Base-by-base conservation (phyloP, 2,888 invertebrate genomes). In the Gasteruption jaculator region DNA sequence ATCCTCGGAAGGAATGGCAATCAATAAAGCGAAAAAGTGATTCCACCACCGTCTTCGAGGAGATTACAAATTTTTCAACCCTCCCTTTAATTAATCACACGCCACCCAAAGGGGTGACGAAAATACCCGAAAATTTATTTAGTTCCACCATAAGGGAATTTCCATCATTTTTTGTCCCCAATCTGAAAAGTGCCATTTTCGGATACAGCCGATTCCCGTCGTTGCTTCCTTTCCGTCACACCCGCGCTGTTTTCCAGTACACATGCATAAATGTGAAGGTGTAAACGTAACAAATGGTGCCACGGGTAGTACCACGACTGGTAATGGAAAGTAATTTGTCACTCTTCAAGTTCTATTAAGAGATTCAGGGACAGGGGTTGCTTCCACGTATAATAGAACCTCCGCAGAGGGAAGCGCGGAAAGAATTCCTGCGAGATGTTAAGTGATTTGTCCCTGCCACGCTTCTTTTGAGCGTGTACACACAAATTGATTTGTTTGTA, bases 401-500 rank as follows among this genome's bases (percentile, higher is more conserved):
- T n/a, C n/a, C n/a, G n/a, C n/a, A n/a, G n/a, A n/a, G n/a, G 42
- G 38, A 44, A 36, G 14, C 37, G 22, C 27, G 37, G 29, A 40
- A 36, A 15, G 46, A n/a, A n/a, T n/a, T n/a, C n/a, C 41, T 43
- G 36, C 42, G 48, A 43, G 38, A 50, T 49, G 57, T 57, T 60
- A 60, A 64, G 65, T 60, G 63, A 68, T 68, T 64, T 63, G 63
- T 66, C 61, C 58, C 55, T 58, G 65, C 59, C 60, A 61, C 40
- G 52, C 29, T 38, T 43, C 31, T n/a, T n/a, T n/a, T n/a, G n/a
- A n/a, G n/a, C n/a, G n/a, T n/a, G 29, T 3, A 26, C 16, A 25
- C 7, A 14, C 5, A 16, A 5, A 32, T 5, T 4, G 5, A 21
- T 25, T 22, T 33, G 15, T 20, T 22, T 10, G 16, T 7, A 34